Evolutionary conservation across 2,113 vertebrate species (phyloP).

Genomic region (Dermatemys mawii): DNA sequence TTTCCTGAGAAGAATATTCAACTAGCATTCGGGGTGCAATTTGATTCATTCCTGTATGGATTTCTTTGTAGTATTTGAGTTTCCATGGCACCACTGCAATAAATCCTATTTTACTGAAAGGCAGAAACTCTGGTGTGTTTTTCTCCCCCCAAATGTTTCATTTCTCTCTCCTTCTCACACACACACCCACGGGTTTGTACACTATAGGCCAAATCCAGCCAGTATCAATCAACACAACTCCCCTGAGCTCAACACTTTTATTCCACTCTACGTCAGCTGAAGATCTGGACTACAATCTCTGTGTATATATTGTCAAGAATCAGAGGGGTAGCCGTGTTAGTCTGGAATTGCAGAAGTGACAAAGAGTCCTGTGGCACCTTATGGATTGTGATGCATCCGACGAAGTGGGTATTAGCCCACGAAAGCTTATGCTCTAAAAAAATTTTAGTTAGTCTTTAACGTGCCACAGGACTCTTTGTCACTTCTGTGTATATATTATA

Average conservation of each 20-base stretch:
- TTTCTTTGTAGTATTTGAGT: neutral
- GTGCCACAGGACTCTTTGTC: too few relatives aligned
- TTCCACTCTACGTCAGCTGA: neutral
- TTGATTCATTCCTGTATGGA: neutral
- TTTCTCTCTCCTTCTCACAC: neutral
- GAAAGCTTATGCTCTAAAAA: too few relatives aligned
- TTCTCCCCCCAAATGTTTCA: neutral
- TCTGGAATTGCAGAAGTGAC: too few relatives aligned
- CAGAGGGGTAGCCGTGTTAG: too few relatives aligned
- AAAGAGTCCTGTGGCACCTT: too few relatives aligned
- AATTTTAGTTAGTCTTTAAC: too few relatives aligned
- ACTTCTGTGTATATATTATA: neutral
- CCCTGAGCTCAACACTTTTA: neutral
- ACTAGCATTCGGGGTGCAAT: neutral
- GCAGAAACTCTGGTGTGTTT: accelerated
- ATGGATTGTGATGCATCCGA: too few relatives aligned
- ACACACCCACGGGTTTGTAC: neutral
- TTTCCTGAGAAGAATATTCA: neutral
- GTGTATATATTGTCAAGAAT: neutral
- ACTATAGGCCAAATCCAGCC: neutral
- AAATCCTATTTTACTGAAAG: neutral
- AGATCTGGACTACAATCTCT: neutral
- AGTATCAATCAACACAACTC: neutral
- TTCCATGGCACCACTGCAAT: conserved; percentile 31
- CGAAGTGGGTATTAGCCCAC: too few relatives aligned